phyloP scores from a whole-genome alignment of 2,888 invertebrate genomes.

The Lingula anatina region DNA sequence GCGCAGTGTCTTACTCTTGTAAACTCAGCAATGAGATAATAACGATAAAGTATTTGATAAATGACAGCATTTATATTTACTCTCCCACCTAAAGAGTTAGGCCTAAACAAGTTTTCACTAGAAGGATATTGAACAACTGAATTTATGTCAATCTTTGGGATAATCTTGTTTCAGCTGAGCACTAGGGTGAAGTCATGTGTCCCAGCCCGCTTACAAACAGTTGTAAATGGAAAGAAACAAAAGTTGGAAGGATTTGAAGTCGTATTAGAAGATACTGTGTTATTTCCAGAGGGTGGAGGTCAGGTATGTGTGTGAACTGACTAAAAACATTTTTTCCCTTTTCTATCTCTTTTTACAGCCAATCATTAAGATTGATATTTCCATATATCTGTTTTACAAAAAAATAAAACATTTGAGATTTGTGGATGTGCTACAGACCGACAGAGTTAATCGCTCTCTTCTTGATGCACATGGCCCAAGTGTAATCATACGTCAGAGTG shows the following conservation, averaged over 20 bases:
- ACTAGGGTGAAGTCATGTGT: constrained; percentile 68
- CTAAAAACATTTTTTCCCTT: background rate
- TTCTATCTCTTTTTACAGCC: background rate
- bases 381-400: background rate
- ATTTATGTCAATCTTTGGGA: too few species aligned
- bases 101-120: too few species aligned
- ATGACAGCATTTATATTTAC: too few species aligned
- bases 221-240: constrained; percentile 60
- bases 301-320: constrained; percentile 60
- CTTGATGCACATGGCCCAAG: too few species aligned
- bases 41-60: too few species aligned
- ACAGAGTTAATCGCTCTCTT: background rate
- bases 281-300: constrained; percentile 86
- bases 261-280: constrained; percentile 71
- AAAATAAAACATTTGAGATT: background rate
- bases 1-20: too few species aligned
- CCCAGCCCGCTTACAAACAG: constrained; percentile 57
- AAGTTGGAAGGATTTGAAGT: constrained; percentile 64
- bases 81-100: too few species aligned
- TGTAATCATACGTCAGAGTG: too few species aligned
- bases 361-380: background rate
- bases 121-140: too few species aligned
- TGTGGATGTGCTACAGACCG: background rate
- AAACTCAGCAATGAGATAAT: too few species aligned
- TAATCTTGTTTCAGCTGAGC: constrained; percentile 63